phyloP scores from a whole-genome alignment of 2,797 vertebrate genomes.

The Gadopsis marmoratus region DNA sequence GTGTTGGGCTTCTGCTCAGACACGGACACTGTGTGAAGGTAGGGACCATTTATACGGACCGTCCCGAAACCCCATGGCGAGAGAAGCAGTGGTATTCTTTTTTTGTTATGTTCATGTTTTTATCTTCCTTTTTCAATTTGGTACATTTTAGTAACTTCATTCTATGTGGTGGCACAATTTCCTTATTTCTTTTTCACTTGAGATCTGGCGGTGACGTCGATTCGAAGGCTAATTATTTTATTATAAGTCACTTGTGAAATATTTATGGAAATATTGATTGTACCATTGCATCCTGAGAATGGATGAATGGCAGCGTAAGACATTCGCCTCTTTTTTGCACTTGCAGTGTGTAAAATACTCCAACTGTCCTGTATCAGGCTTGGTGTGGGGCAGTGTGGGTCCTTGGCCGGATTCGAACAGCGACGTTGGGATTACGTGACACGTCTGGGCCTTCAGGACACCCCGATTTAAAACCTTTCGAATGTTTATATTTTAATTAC shows the following conservation, averaged over 20 bases:
- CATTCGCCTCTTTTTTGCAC: too few species aligned
- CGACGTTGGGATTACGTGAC: conserved; percentile 5
- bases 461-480: neutral
- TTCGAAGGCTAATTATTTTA: neutral
- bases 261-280: neutral
- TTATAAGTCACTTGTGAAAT: neutral
- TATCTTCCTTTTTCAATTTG: too few species aligned
- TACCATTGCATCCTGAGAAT: too few species aligned
- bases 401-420: neutral
- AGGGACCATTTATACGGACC: neutral
- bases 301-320: neutral
- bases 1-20: neutral
- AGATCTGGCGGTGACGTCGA: neutral
- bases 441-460: neutral
- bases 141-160: too few species aligned
- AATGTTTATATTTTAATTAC: neutral
- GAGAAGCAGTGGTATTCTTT: too few species aligned
- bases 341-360: neutral
- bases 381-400: neutral
- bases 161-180: too few species aligned
- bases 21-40: fast-evolving
- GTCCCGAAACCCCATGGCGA: neutral
- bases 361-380: neutral
- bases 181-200: neutral
- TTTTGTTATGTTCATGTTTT: too few species aligned